A percentile compares a stretch with the other conserved stretches of the same genome.
phyloP scores from a whole-genome alignment of 2,797 vertebrate species.

The Scarus forsteni region DNA sequence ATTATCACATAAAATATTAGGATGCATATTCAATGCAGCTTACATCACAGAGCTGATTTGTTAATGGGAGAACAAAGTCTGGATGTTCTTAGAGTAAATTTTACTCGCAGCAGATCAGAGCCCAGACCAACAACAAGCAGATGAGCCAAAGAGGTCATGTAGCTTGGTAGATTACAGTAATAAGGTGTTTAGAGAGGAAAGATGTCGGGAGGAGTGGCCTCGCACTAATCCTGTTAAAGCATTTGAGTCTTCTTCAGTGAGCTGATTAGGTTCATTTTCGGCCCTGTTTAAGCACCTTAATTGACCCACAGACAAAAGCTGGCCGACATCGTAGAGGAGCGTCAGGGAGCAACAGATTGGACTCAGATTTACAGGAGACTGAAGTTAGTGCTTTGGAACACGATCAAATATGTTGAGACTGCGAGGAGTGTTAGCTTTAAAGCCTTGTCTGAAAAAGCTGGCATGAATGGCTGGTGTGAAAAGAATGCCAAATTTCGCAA shows the following conservation, averaged over 20 bases:
- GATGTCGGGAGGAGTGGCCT: slow-evolving; percentile 59
- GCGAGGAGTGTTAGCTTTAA: slow-evolving; percentile 50
- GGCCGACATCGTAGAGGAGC: slow-evolving; percentile 23
- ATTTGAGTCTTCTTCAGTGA: slow-evolving; percentile 78
- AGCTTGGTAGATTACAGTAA: slow-evolving; percentile 70
- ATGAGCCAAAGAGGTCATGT: slow-evolving; percentile 74
- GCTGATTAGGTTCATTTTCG: slow-evolving; percentile 76
- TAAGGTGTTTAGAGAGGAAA: slow-evolving; percentile 74
- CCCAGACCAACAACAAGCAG: slow-evolving; percentile 30
- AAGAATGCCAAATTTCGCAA: slow-evolving; percentile 3
- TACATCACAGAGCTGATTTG: background rate
- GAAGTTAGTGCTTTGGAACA: slow-evolving; percentile 33
- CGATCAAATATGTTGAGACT: slow-evolving; percentile 63
- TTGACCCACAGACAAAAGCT: slow-evolving; percentile 57
- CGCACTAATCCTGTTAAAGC: slow-evolving; percentile 80
- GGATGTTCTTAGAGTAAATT: background rate
- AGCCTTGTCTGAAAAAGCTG: slow-evolving; percentile 33
- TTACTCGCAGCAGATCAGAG: slow-evolving; percentile 34
- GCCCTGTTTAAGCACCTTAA: slow-evolving; percentile 61
- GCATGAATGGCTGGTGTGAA: background rate
- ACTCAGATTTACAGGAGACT: slow-evolving; percentile 55
- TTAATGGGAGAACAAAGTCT: background rate
- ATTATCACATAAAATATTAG: no score
- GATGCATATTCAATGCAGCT: background rate
- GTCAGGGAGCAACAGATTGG: slow-evolving; percentile 68